Evolutionary conservation across 1,140 invertebrate species (phyloP).

Genomic region (Pseudomyrmex cubaensis): DNA sequence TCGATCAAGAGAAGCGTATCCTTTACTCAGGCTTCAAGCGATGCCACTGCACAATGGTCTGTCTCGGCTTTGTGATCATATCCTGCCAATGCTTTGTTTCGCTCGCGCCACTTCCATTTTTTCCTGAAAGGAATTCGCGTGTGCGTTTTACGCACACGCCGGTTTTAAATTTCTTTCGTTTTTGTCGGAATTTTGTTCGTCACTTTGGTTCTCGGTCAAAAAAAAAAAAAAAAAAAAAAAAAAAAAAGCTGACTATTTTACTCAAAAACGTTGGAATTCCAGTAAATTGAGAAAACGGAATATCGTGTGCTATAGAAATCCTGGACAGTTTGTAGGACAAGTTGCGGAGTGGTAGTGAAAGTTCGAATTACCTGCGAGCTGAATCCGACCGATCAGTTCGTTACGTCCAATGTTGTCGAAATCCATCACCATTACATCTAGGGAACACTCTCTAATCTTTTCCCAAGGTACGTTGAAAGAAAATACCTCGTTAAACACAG

Average conservation of each 20-base stretch:
- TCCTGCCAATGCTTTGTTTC: conserved; percentile 98
- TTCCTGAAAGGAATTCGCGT: conserved; percentile 87
- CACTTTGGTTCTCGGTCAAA: not conserved
- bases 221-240: not conserved
- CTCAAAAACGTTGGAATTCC: not conserved
- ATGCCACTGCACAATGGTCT: conserved; percentile 97
- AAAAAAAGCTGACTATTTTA: no score
- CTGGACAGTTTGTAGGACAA: not conserved
- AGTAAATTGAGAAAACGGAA: not conserved
- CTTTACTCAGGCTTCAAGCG: conserved; percentile 93
- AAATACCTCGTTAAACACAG: conserved; percentile 97
- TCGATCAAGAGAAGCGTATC: conserved; percentile 35
- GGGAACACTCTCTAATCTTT: conserved; percentile 95
- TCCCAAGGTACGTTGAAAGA: conserved; percentile 97
- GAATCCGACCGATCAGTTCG: conserved; percentile 95
- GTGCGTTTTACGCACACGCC: not conserved
- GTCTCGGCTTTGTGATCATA: conserved; percentile 97
- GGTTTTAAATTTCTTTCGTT: conserved; percentile 3
- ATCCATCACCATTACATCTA: conserved; percentile 97
- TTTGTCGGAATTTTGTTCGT: not conserved
- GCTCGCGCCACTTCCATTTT: conserved; percentile 95
- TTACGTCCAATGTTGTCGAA: conserved; percentile 97
- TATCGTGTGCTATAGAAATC: not conserved
- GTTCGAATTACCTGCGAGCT: conserved; percentile 90
- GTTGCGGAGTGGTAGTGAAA: not conserved